Evolutionary conservation across 2,888 invertebrate genomes (phyloP).

Genomic region (Aphodius sticticus): DNA sequence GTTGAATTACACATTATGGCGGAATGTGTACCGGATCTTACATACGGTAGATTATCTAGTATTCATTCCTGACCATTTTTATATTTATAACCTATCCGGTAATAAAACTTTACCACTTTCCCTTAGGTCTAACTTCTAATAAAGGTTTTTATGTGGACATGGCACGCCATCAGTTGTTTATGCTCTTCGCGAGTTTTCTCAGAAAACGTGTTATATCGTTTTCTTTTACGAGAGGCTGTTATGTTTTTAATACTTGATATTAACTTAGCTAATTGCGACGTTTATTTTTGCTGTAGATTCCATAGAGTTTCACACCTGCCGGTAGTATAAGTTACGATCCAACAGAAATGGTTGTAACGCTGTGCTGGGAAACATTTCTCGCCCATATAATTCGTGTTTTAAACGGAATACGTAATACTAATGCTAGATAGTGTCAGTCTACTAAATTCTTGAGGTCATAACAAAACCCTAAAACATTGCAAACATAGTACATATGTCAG

Average conservation of each 20-base stretch:
- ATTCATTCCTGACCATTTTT: background rate
- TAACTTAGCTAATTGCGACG: background rate
- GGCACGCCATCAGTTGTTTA: background rate
- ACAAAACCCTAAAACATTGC: no score
- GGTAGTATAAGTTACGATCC: no score
- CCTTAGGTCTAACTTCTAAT: background rate
- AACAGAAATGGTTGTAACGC: no score
- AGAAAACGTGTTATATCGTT: background rate
- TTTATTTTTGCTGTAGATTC: background rate
- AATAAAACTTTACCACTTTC: background rate
- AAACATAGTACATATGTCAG: no score
- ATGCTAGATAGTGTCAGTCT: no score
- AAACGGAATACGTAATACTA: no score
- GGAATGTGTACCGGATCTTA: background rate
- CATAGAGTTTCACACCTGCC: no score
- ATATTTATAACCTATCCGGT: background rate
- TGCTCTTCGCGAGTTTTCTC: background rate
- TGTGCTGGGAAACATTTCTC: no score
- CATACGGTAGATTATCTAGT: no score
- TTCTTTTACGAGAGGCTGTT: background rate
- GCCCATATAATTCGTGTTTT: no score
- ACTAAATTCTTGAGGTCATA: no score
- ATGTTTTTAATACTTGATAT: background rate
- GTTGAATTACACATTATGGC: background rate
- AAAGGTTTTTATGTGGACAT: background rate